Percentiles rank a stretch among this genome's conserved stretches.
Conservation (phyloP, 92 coral and sea anemone genomes). For the Zoanthus gigantus region DNA sequence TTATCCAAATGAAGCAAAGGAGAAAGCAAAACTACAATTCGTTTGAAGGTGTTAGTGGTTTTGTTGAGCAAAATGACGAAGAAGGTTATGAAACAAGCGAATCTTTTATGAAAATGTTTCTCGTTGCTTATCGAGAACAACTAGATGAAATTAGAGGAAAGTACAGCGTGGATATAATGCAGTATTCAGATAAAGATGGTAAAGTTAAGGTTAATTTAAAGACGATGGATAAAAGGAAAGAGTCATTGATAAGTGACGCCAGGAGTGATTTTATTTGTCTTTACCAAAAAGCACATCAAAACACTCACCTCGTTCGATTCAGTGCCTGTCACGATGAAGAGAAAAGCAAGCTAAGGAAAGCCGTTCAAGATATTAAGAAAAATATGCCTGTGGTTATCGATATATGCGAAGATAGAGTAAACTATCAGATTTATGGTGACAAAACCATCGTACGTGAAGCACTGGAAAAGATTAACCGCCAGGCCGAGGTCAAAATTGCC, state of each 20-base stretch:
- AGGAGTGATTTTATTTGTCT: slow-evolving; percentile 19
- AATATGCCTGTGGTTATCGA: slow-evolving; percentile 13
- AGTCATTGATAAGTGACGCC: not conserved
- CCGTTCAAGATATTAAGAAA: not conserved
- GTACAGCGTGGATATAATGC: not conserved
- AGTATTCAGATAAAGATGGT: not conserved
- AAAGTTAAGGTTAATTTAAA: slow-evolving; percentile 7
- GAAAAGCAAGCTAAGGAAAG: not conserved
- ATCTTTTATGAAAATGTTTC: slow-evolving; percentile 29
- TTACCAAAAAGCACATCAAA: slow-evolving; percentile 36
- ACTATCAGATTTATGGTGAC: slow-evolving; percentile 34
- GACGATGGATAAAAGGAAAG: not conserved
- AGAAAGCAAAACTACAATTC: not conserved
- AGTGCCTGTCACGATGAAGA: not conserved
- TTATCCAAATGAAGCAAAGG: not conserved
- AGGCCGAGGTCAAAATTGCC: not conserved
- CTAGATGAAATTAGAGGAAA: not conserved
- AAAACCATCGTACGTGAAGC: slow-evolving; percentile 13
- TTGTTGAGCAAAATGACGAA: not conserved
- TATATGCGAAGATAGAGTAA: not conserved
- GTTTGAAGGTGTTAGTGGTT: not conserved
- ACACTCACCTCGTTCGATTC: not conserved
- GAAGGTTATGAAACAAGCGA: slow-evolving; percentile 19
- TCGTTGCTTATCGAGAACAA: not conserved
- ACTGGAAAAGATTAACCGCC: not conserved